Evolutionary conservation across 2,888 invertebrate species (phyloP).

Genomic region (Branchipolynoe longqiensis): DNA sequence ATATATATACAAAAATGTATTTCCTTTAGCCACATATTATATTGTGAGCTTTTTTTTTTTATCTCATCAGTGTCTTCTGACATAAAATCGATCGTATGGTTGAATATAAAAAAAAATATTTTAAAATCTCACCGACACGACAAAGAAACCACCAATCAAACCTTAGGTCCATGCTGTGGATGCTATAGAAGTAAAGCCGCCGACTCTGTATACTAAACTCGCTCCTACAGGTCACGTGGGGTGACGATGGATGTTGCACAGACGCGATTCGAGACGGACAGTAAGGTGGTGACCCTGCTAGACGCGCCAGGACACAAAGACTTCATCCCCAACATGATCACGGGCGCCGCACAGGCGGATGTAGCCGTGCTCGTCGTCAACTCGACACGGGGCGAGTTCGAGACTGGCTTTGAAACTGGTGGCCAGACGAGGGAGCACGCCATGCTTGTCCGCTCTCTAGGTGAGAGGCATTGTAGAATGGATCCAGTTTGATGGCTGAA

Average conservation of each 20-base stretch:
- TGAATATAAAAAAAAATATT: no score
- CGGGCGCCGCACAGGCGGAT: conserved; percentile 96
- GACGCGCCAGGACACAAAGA: conserved; percentile 99
- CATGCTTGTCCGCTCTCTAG: conserved; percentile 90
- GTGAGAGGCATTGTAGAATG: conserved; percentile 82
- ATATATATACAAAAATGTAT: no score
- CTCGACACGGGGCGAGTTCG: conserved; percentile 96
- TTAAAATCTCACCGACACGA: no score
- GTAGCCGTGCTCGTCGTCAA: conserved; percentile 97
- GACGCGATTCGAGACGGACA: conserved; percentile 93
- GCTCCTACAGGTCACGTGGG: conserved; percentile 89
- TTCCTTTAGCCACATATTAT: no score
- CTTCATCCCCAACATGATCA: conserved; percentile 99
- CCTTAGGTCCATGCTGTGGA: no score
- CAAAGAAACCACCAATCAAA: no score
- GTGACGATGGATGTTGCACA: conserved; percentile 99
- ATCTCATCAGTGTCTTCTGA: no score
- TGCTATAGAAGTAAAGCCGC: no score
- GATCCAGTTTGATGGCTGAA: no score
- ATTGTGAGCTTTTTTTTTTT: no score
- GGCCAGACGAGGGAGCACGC: conserved; percentile 99
- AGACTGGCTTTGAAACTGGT: conserved; percentile 98
- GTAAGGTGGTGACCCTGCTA: conserved; percentile 87
- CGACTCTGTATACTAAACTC: no score
- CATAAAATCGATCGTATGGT: no score